Conservation (phyloP, 2,888 invertebrate species). For the Cephus pygmeus region DNA sequence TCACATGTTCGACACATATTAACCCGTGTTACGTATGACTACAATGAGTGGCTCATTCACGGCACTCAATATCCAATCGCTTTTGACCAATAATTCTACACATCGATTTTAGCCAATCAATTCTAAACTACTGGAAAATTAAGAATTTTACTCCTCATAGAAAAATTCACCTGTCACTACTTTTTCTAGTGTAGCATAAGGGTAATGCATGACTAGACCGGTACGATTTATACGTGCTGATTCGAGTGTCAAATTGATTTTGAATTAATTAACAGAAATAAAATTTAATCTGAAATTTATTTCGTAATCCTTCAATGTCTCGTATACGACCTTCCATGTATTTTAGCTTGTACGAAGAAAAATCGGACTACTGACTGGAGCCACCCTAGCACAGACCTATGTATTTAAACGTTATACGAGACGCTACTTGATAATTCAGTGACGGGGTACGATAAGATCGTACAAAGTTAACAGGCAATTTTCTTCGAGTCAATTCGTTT, state of each 20-base stretch:
- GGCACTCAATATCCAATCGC: background rate
- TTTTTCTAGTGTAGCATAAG: background rate
- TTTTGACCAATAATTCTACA: background rate
- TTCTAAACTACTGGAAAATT: background rate
- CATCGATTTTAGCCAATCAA: background rate
- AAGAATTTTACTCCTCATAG: background rate
- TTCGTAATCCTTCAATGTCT: too few species aligned
- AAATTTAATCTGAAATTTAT: background rate
- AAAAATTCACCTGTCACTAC: background rate
- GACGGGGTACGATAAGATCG: background rate
- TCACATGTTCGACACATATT: slow-evolving; percentile 41
- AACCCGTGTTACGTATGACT: slow-evolving; percentile 31
- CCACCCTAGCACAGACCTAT: background rate
- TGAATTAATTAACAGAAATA: background rate
- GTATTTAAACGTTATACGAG: background rate
- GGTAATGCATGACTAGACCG: background rate
- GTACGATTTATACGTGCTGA: background rate
- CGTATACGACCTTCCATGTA: too few species aligned
- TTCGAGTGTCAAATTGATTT: background rate
- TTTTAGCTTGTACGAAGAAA: background rate
- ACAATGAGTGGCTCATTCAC: slow-evolving; percentile 20
- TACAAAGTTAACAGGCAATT: background rate
- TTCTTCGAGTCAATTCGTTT: background rate
- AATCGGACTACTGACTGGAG: background rate
- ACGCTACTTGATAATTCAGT: background rate